Conservation (phyloP, 2,888 invertebrate genomes). For the Acanthosepion lycidas region DNA sequence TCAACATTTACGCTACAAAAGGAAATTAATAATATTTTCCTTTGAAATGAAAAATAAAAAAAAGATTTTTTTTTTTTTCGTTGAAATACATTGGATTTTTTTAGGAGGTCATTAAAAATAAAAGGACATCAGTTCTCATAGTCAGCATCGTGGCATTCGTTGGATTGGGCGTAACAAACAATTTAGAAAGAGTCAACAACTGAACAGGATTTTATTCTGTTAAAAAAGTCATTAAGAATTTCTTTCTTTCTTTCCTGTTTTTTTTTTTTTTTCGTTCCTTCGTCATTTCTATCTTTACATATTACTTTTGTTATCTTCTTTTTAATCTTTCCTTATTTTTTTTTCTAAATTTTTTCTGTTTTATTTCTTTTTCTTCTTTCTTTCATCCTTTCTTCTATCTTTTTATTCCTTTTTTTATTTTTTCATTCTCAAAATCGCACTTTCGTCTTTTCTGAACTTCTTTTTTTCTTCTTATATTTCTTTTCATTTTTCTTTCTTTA, state of each 20-base stretch:
- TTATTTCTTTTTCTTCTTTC: background rate
- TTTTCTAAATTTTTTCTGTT: background rate
- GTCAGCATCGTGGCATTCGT: background rate
- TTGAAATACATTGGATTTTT: conserved; percentile 24
- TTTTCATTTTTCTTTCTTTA: background rate
- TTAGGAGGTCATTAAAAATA: background rate
- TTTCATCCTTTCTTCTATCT: background rate
- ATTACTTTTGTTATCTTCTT: background rate
- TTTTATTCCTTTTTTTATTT: background rate
- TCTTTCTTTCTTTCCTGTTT: background rate
- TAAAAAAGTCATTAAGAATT: too few relatives aligned
- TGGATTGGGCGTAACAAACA: background rate
- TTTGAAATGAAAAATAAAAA: background rate
- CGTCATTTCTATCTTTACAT: background rate
- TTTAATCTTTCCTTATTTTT: background rate
- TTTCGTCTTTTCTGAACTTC: background rate
- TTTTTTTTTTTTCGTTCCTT: background rate
- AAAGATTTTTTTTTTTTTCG: background rate
- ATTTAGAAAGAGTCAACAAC: too few relatives aligned
- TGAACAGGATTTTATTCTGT: too few relatives aligned
- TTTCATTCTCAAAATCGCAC: background rate
- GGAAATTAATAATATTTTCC: conserved; percentile 3
- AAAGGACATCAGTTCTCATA: background rate
- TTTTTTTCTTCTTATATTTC: background rate
- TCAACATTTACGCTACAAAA: background rate